These are phyloP conservation scores for Arctocebus calabarensis DNA, from an alignment of 2,797 vertebrate species.

Conservation along the genomic window DNA sequence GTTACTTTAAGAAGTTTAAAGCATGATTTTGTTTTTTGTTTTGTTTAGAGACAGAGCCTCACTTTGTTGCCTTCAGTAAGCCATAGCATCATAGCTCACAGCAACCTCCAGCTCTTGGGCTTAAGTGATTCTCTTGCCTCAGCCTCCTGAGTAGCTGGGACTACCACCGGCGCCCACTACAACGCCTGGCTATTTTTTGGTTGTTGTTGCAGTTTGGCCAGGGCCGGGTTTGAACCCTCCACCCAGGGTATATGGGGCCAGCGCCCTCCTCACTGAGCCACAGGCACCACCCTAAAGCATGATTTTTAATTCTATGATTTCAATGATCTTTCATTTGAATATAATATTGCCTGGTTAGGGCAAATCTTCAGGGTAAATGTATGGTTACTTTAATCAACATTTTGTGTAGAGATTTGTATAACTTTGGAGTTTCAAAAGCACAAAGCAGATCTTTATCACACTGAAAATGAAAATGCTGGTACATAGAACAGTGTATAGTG, in stretches of 20 bases:
- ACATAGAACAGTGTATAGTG: neutral
- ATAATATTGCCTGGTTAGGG: neutral
- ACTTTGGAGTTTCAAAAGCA: neutral
- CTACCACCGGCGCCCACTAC: too few relatives aligned
- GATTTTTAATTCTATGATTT: neutral
- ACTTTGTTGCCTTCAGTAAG: too few relatives aligned
- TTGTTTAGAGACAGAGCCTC: too few relatives aligned
- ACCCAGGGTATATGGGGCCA: too few relatives aligned
- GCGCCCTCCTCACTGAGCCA: too few relatives aligned
- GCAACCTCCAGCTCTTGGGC: too few relatives aligned
- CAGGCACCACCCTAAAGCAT: neutral
- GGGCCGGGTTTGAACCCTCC: too few relatives aligned
- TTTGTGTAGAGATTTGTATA: neutral
- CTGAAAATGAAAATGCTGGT: neutral
- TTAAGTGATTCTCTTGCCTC: too few relatives aligned
- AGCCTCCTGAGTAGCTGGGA: too few relatives aligned
- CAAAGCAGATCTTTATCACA: neutral
- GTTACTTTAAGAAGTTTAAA: conserved; percentile 23
- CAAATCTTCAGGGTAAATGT: neutral
- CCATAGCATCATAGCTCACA: too few relatives aligned
- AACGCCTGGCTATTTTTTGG: too few relatives aligned
- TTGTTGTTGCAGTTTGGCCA: too few relatives aligned
- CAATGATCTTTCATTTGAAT: conserved; percentile 1
- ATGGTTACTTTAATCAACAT: neutral
- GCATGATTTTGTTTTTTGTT: neutral